phyloP scores from a whole-genome alignment of 1,140 invertebrate species.

The Vollenhovia emeryi region DNA sequence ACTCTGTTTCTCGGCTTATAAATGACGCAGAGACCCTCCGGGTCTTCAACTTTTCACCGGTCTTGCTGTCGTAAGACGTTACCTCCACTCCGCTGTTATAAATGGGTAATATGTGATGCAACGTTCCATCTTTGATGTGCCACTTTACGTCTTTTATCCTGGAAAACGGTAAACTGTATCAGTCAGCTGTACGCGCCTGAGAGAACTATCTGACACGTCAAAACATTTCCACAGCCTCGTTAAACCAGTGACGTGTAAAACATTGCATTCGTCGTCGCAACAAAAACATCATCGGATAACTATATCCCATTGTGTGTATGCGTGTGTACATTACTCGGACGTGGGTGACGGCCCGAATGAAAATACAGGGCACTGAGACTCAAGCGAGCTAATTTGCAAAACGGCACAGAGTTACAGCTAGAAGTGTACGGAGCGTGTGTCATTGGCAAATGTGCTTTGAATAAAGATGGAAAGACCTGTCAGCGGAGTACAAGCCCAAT shows the following conservation, averaged over 20 bases:
- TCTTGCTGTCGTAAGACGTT: slow-evolving; percentile 88
- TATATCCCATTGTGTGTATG: neutral
- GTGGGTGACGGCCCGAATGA: neutral
- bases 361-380: slow-evolving; percentile 41
- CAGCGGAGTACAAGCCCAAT: slow-evolving; percentile 79
- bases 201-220: slow-evolving; percentile 15
- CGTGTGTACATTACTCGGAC: neutral
- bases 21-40: slow-evolving; percentile 88
- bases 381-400: slow-evolving; percentile 24
- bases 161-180: slow-evolving; percentile 29
- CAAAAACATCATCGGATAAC: neutral
- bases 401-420: slow-evolving; percentile 23
- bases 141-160: slow-evolving; percentile 85
- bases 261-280: neutral
- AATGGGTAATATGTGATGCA: slow-evolving; percentile 89
- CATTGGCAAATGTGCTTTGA: slow-evolving; percentile 66
- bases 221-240: slow-evolving; percentile 19
- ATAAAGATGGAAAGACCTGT: slow-evolving; percentile 79
- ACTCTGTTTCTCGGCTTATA: slow-evolving; percentile 87
- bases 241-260: neutral
- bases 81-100: slow-evolving; percentile 90
- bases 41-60: slow-evolving; percentile 88
- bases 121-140: slow-evolving; percentile 87
- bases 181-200: slow-evolving; percentile 5
- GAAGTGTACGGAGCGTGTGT: slow-evolving; percentile 47